Evolutionary conservation across 1,140 invertebrate species (phyloP).

Genomic region (Pseudachorutes palmiensis): DNA sequence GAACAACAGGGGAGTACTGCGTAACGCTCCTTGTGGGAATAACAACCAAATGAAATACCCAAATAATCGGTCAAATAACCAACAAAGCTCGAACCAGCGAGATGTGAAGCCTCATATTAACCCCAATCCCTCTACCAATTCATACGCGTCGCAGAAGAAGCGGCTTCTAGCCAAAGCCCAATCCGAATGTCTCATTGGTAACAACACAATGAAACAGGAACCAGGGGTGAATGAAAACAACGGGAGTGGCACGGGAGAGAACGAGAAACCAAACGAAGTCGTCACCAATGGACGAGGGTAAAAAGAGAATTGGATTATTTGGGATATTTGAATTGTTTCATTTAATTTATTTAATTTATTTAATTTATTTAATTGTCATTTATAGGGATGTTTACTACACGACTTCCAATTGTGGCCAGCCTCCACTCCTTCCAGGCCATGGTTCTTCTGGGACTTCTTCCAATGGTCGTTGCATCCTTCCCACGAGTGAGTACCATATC

Average conservation of each 20-base stretch:
- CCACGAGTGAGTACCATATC: constrained; percentile 22
- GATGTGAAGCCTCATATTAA: constrained; percentile 37
- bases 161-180: constrained; percentile 75
- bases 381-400: background rate
- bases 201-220: constrained; percentile 43
- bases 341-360: too few species aligned
- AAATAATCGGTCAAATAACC: background rate
- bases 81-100: constrained; percentile 17
- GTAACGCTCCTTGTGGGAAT: too few species aligned
- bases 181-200: constrained; percentile 55
- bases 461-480: constrained; percentile 5
- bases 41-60: background rate
- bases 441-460: background rate
- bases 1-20: constrained; percentile 7
- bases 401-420: too few species aligned
- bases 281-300: constrained; percentile 42
- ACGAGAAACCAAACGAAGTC: background rate
- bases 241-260: background rate
- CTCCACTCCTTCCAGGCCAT: background rate
- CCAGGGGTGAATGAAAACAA: constrained; percentile 26
- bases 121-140: constrained; percentile 11
- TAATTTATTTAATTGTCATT: too few species aligned
- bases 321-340: too few species aligned
- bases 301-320: constrained; percentile 25
- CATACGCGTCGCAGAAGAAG: constrained; percentile 66